Base-by-base conservation (phyloP, 2,888 invertebrate genomes). In the Ypsolopha scabrella region DNA sequence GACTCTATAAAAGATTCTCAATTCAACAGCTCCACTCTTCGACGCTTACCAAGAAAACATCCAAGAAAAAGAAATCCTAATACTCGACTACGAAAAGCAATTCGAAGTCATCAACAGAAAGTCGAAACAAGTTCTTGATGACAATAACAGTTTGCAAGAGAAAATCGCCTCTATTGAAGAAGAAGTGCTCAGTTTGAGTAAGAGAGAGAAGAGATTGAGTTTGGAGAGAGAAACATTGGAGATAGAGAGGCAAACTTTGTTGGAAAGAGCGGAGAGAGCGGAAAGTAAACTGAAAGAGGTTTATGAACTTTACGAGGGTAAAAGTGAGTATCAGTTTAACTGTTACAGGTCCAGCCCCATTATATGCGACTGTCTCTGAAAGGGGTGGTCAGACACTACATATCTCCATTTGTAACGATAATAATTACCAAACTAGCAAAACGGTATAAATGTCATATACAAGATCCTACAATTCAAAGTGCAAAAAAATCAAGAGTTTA, bases 21-120 rank as follows among this genome's bases (percentile, higher is more conserved):
- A 8, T 41, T 6, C 34, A 13, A 11, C 85, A 73, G 88, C 88
- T 0, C 94, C 94, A 0, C 78, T 95, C 6, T 82, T 94, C 56
- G 91, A 93, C 64, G 93, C 94, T 0, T 95, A 94, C 63, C 92
- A 94, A 70, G 94, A 94, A 65, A 92, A 92, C 55, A 71, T 94
- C 0, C 87, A 86, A 59, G 94, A 95, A 61, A 94, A 94, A 66
- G 92, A 93, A 53, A 88, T 89, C 41, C 86, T 94, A 0, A 90
- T 95, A 48, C 66, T 83, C 13, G 90, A 90, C 58, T 94, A 93
- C 57, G 92, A 91, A 60, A 86, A 86, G 41, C 92, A 93, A 67
- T 88, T 94, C 55, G 90, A 91, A 55, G 80, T 82, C 13, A 92
- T 94, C 51, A 91, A 92, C 38, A 90, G 89, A n/a, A 91, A 90